Percentiles rank a stretch among this genome's conserved stretches.
Evolutionary conservation across 2,888 invertebrate species (phyloP).

Genomic region (Spilarctia lutea): DNA sequence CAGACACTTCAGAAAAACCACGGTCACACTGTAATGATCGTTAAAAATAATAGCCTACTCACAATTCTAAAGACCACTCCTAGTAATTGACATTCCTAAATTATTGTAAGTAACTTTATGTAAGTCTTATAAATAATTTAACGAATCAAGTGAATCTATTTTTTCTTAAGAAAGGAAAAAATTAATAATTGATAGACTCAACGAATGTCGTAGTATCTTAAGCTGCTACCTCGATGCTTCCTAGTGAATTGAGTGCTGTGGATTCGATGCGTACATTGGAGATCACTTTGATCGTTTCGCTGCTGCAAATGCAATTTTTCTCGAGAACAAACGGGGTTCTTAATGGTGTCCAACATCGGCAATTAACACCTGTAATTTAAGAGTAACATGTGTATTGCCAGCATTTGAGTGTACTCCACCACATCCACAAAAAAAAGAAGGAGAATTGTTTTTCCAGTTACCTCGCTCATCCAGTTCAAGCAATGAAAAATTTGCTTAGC

Average conservation of each 20-base stretch:
- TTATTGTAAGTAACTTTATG: conserved; percentile 10
- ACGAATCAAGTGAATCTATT: not conserved
- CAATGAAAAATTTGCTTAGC: not conserved
- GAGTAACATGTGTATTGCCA: not conserved
- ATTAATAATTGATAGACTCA: not conserved
- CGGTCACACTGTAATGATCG: conserved; percentile 23
- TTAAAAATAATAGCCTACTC: conserved; percentile 41
- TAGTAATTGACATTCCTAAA: conserved; percentile 32
- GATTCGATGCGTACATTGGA: not conserved
- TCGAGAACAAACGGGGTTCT: not conserved
- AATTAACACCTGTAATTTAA: not conserved
- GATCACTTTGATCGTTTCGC: not conserved
- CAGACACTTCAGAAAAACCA: not conserved
- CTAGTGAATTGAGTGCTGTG: not conserved
- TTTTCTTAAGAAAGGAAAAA: not conserved
- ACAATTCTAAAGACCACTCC: conserved; percentile 21
- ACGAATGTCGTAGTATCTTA: not conserved
- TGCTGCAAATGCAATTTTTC: not conserved
- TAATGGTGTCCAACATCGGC: not conserved
- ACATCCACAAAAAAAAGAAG: too few species aligned
- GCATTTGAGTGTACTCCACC: too few species aligned
- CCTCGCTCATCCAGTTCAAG: too few species aligned
- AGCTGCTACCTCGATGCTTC: too few species aligned
- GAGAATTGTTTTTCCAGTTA: too few species aligned
- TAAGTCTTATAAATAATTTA: conserved; percentile 4